These are phyloP conservation scores for Coregonus clupeaformis DNA, from an alignment of 2,113 vertebrate species.

Conservation along the genomic window DNA sequence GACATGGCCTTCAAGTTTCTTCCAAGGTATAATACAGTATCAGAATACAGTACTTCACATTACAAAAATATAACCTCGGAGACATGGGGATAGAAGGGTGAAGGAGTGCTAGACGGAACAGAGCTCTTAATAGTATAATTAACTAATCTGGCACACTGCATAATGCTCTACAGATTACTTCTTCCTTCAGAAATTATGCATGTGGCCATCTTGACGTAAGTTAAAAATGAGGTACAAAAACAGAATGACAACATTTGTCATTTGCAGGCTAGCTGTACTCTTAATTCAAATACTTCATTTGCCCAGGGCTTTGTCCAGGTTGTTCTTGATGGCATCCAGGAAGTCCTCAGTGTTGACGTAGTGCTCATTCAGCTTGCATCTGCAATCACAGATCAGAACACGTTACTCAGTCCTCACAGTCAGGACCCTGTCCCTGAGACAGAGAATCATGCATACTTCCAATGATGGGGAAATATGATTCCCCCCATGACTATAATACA, in stretches of 20 bases:
- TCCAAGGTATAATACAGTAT: slow-evolving; percentile 64
- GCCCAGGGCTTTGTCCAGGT: slow-evolving; percentile 91
- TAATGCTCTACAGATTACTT: slow-evolving; percentile 48
- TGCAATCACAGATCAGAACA: slow-evolving; percentile 53
- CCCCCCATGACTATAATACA: background rate
- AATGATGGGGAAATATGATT: too few relatives aligned
- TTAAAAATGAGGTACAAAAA: slow-evolving; percentile 84
- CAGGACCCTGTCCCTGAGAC: background rate
- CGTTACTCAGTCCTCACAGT: background rate
- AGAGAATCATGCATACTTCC: background rate
- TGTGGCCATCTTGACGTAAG: slow-evolving; percentile 65
- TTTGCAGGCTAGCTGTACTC: slow-evolving; percentile 28
- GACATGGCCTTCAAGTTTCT: slow-evolving; percentile 53
- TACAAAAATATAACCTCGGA: slow-evolving; percentile 76
- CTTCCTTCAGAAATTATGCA: slow-evolving; percentile 57
- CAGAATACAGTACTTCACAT: slow-evolving; percentile 70
- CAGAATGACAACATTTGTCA: slow-evolving; percentile 37
- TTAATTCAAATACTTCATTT: slow-evolving; percentile 71
- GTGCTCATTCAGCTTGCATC: slow-evolving; percentile 92
- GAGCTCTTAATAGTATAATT: slow-evolving; percentile 47
- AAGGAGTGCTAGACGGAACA: slow-evolving; percentile 36
- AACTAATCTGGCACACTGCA: slow-evolving; percentile 44
- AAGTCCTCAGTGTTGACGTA: slow-evolving; percentile 98
- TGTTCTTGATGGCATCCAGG: slow-evolving; percentile 93
- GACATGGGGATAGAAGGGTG: slow-evolving; percentile 45